Evolutionary conservation across 2,888 invertebrate species (phyloP).

Genomic region (Noctuana brunneofusca): DNA sequence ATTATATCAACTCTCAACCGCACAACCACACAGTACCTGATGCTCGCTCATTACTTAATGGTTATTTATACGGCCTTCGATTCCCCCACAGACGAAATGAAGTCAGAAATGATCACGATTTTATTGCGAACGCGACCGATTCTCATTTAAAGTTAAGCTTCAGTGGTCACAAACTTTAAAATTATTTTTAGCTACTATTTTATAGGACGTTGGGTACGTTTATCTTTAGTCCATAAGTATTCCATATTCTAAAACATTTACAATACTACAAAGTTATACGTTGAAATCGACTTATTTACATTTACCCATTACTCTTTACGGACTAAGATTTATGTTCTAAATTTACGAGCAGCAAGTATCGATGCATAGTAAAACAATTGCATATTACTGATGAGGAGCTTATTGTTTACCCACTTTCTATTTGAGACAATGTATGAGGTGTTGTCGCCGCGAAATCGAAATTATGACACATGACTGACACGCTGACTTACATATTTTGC

Average conservation of each 20-base stretch:
- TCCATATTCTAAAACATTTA: conserved; percentile 9
- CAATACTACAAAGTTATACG: conserved; percentile 9
- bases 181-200: conserved; percentile 13
- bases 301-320: conserved; percentile 21
- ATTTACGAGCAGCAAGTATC: conserved; percentile 51
- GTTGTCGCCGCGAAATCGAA: conserved; percentile 62
- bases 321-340: conserved; percentile 41
- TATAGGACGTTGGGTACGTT: neutral
- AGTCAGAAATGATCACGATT: conserved; percentile 22
- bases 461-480: conserved; percentile 57
- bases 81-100: conserved; percentile 13
- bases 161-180: conserved; percentile 20
- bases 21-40: conserved; percentile 9
- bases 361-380: conserved; percentile 62
- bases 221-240: neutral
- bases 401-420: conserved; percentile 70
- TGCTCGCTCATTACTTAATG: conserved; percentile 17
- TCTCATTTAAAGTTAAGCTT: conserved; percentile 9
- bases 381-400: conserved; percentile 27
- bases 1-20: conserved; percentile 3
- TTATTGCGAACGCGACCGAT: conserved; percentile 19
- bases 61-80: conserved; percentile 20
- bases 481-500: conserved; percentile 45
- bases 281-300: conserved; percentile 21
- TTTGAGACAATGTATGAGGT: conserved; percentile 54